Evolutionary conservation across 1,140 invertebrate genomes (phyloP).

Genomic region (Mylabris phalerata): DNA sequence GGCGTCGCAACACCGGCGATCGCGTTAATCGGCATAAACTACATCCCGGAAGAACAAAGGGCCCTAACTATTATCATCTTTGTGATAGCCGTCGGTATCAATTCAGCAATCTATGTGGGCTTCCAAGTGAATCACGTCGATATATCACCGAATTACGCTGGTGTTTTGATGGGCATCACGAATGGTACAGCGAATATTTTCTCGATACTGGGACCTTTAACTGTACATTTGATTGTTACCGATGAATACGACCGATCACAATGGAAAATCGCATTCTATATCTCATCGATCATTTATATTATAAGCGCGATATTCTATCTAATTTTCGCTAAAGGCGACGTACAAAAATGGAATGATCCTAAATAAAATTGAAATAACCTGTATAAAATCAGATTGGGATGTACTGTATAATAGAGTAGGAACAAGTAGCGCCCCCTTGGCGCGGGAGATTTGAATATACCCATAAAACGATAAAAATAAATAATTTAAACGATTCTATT

Average conservation of each 20-base stretch:
- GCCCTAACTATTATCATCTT: slow-evolving; percentile 54
- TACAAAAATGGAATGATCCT: slow-evolving; percentile 43
- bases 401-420: too few species aligned
- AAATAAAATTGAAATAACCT: too few species aligned
- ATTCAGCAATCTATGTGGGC: slow-evolving; percentile 68
- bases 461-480: too few species aligned
- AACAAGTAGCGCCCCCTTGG: too few species aligned
- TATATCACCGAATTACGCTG: slow-evolving; percentile 63
- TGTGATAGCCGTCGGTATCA: slow-evolving; percentile 64
- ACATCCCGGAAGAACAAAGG: slow-evolving; percentile 46
- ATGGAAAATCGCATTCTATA: slow-evolving; percentile 54
- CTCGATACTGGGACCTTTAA: slow-evolving; percentile 61
- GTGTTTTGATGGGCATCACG: slow-evolving; percentile 68
- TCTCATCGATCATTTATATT: slow-evolving; percentile 47
- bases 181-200: slow-evolving; percentile 68
- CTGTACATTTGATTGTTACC: slow-evolving; percentile 31
- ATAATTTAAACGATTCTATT: too few species aligned
- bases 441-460: too few species aligned
- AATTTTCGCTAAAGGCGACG: slow-evolving; percentile 43
- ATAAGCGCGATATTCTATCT: slow-evolving; percentile 47
- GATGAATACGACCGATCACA: slow-evolving; percentile 23
- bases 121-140: slow-evolving; percentile 65
- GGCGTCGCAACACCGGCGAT: slow-evolving; percentile 45
- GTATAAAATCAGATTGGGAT: too few species aligned
- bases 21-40: slow-evolving; percentile 55